Evolutionary conservation across 2,888 invertebrate genomes (phyloP).

Genomic region (Colletes collaris): DNA sequence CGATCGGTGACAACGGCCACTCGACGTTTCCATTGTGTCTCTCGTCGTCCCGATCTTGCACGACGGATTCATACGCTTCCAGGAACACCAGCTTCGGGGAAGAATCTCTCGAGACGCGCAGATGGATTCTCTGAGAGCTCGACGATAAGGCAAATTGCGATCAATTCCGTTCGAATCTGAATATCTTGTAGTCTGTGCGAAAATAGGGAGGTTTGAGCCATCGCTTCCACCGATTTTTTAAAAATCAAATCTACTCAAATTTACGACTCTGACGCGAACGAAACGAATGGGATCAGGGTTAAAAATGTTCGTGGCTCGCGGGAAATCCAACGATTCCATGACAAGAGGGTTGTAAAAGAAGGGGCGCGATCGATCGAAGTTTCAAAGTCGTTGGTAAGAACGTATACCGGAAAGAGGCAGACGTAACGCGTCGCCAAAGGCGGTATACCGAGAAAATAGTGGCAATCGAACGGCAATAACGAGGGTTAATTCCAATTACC

Average conservation of each 20-base stretch:
- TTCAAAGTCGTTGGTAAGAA: neutral
- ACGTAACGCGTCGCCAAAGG: neutral
- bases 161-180: too few relatives aligned
- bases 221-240: too few relatives aligned
- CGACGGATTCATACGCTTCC: constrained; percentile 50
- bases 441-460: constrained; percentile 23
- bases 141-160: too few relatives aligned
- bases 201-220: too few relatives aligned
- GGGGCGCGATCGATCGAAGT: neutral
- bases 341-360: too few relatives aligned
- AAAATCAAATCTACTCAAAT: too few relatives aligned
- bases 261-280: too few relatives aligned
- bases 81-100: constrained; percentile 43
- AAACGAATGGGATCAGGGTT: too few relatives aligned
- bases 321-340: too few relatives aligned
- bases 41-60: constrained; percentile 39
- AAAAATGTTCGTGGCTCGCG: too few relatives aligned
- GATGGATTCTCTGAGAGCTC: too few relatives aligned
- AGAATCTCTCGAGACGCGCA: constrained; percentile 18
- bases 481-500: constrained; percentile 66
- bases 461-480: constrained; percentile 45
- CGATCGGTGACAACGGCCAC: constrained; percentile 62
- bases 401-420: neutral
- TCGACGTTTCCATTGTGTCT: constrained; percentile 69
- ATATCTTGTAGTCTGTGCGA: too few relatives aligned